Conservation (phyloP, 2,888 invertebrate species). For the Adelognathus sp. region DNA sequence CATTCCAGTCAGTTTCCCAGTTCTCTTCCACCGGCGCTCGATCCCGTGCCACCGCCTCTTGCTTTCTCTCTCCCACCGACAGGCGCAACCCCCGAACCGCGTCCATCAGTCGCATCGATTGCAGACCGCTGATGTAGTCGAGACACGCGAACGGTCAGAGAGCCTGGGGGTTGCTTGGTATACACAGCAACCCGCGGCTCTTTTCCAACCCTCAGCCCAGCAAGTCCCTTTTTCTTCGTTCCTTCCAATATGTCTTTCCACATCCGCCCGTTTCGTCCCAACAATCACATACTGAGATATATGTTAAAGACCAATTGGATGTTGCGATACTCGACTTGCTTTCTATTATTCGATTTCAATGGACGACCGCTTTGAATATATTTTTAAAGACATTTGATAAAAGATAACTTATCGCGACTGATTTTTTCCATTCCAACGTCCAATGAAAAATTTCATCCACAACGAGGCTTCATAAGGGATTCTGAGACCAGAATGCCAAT, state of each 20-base stretch:
- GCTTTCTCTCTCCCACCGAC: conserved; percentile 42
- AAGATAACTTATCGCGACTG: too few species aligned
- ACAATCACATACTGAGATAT: conserved; percentile 44
- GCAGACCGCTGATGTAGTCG: conserved; percentile 64
- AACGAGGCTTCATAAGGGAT: too few species aligned
- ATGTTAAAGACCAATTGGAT: conserved; percentile 56
- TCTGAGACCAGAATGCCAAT: too few species aligned
- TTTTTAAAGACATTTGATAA: too few species aligned
- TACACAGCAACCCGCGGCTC: conserved; percentile 53
- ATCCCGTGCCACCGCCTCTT: conserved; percentile 28
- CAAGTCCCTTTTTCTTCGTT: conserved; percentile 38
- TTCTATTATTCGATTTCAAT: not conserved
- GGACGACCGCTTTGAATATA: not conserved
- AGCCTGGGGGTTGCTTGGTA: conserved; percentile 55
- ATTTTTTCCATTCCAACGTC: too few species aligned
- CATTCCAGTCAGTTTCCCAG: conserved; percentile 49
- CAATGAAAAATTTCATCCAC: too few species aligned
- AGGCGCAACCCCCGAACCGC: conserved; percentile 46
- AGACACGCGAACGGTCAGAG: conserved; percentile 65
- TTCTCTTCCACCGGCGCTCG: conserved; percentile 40
- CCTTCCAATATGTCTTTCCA: conserved; percentile 52
- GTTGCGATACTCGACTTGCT: conserved; percentile 48
- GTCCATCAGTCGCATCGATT: conserved; percentile 63
- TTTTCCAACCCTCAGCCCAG: conserved; percentile 35
- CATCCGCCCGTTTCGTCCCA: conserved; percentile 34